Evolutionary conservation across 2,113 vertebrate species (phyloP), one percentile per base, ranked within the genome.

Genomic region (Rousettus leschenaultii): DNA sequence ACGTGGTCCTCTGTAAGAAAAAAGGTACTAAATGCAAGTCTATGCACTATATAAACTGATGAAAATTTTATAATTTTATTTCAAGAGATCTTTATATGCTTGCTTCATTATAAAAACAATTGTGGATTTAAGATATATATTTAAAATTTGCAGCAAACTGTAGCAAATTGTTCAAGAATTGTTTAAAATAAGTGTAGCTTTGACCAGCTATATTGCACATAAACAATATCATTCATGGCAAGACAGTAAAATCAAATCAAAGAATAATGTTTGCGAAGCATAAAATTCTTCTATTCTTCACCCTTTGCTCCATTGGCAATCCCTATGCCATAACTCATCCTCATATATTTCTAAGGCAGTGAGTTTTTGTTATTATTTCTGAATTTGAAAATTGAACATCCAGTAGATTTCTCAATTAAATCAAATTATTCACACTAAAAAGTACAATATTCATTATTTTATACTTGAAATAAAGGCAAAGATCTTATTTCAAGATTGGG

Each of bases 31-130:
- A 80, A 57, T 6, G 48, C 28, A 24, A 87, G 6, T 40, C 11
- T n/a, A 45, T 15, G 12, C 1, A 45, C 7, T 94, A 48, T 6
- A 8, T 45, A 92, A 74, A 53, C 26, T 55, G 16, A 8, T 86
- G 38, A 74, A 18, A 86, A 85, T 75, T 90, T 89, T 95, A 83
- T 35, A 57, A 75, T 55, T 95, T n/a, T 63, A 63, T 68, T 93
- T 86, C 12, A 87, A 93, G 68, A 66, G 12, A 71, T 79, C 10
- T 86, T 80, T 15, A 86, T 93, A 59, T 38, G 7, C 15, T 85
- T 89, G 6, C 30, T 92, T 87, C 9, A 70, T 84, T 89, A 43
- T 74, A 40, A 40, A 96, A 93, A 30, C 26, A 89, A 51, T 51
- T 87, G 19, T 33, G 7, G 43, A 45, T 77, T 89, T 94, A 93